Evolutionary conservation across 2,113 vertebrate genomes (phyloP).

Genomic region (Mustelus asterias): DNA sequence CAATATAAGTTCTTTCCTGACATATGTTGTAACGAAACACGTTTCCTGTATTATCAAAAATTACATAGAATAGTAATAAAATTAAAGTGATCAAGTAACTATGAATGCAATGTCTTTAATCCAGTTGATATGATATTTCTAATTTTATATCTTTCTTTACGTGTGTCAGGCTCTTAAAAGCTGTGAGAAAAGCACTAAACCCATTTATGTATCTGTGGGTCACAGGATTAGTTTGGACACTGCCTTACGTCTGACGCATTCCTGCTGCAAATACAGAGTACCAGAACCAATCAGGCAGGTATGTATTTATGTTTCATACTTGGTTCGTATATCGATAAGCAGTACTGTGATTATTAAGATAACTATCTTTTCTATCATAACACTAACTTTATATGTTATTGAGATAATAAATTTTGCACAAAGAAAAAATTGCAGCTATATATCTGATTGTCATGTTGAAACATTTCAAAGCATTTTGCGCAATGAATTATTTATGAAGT

Average conservation of each 20-base stretch:
- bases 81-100: background rate
- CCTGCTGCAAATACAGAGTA: slow-evolving; percentile 75
- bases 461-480: background rate
- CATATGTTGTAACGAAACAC: background rate
- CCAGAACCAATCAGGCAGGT: slow-evolving; percentile 93
- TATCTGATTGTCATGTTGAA: background rate
- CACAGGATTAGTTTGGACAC: slow-evolving; percentile 74
- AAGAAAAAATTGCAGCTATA: background rate
- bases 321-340: background rate
- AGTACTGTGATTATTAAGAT: background rate
- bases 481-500: background rate
- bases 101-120: background rate
- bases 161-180: slow-evolving; percentile 70
- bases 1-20: background rate
- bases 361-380: background rate
- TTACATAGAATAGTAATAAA: background rate
- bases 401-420: background rate
- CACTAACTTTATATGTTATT: background rate
- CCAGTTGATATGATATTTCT: background rate
- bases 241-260: slow-evolving; percentile 66
- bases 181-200: slow-evolving; percentile 64
- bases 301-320: background rate
- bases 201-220: slow-evolving; percentile 81
- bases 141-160: background rate
- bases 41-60: background rate